Percentiles rank a stretch among this genome's conserved stretches.
Conservation (phyloP, 2,113 vertebrate genomes). For the Melanotaenia duboulayi region DNA sequence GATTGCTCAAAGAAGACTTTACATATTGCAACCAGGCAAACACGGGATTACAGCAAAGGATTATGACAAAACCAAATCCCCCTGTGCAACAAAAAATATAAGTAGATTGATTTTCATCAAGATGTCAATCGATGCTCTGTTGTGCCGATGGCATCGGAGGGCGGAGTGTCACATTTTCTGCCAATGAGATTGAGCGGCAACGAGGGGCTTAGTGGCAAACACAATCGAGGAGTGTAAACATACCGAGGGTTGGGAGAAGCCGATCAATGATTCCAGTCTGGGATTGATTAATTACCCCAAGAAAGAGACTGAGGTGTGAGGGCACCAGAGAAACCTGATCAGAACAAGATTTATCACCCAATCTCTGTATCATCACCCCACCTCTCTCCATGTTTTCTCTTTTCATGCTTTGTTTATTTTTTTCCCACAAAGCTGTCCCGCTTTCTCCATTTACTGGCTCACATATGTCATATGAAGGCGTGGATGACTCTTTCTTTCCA, state of each 20-base stretch:
- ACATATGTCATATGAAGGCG: slow-evolving; percentile 25
- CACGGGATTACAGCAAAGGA: slow-evolving; percentile 66
- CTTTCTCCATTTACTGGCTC: slow-evolving; percentile 36
- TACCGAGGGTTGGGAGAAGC: slow-evolving; percentile 69
- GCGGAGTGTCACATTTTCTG: slow-evolving; percentile 76
- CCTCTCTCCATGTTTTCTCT: slow-evolving; percentile 50
- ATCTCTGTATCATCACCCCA: slow-evolving; percentile 71
- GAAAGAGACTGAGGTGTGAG: slow-evolving; percentile 79
- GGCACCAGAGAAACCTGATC: slow-evolving; percentile 79
- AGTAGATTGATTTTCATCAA: slow-evolving; percentile 79
- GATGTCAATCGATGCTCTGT: slow-evolving; percentile 77
- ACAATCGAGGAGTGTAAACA: slow-evolving; percentile 82
- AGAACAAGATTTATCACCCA: slow-evolving; percentile 82
- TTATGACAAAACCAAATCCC: slow-evolving; percentile 72
- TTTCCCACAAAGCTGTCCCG: slow-evolving; percentile 15
- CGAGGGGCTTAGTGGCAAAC: slow-evolving; percentile 81
- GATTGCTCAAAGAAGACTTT: slow-evolving; percentile 44
- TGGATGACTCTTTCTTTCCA: slow-evolving; percentile 14
- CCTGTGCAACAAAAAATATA: slow-evolving; percentile 52
- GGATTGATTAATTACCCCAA: slow-evolving; percentile 82
- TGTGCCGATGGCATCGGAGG: slow-evolving; percentile 74
- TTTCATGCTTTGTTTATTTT: slow-evolving; percentile 20
- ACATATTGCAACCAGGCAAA: slow-evolving; percentile 38
- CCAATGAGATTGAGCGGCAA: slow-evolving; percentile 79
- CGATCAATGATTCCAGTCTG: slow-evolving; percentile 81